Evolutionary conservation across 2,888 invertebrate species (phyloP).

Genomic region (Adelphocoris suturalis): DNA sequence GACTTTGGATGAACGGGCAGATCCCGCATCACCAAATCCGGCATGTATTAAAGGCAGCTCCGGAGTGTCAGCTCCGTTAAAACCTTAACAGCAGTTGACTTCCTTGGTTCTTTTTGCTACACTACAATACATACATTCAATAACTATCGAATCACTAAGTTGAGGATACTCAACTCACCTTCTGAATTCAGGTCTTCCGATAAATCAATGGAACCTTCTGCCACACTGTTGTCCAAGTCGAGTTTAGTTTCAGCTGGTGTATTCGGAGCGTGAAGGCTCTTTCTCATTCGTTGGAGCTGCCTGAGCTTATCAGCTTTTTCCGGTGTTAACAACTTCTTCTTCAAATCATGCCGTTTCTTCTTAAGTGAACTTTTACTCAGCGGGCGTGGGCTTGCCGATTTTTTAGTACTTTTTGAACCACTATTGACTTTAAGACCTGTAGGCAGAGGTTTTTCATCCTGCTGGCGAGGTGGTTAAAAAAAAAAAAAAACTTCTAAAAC

Average conservation of each 20-base stretch:
- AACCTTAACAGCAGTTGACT: too few relatives aligned
- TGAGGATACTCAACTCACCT: not conserved
- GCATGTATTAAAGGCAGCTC: too few relatives aligned
- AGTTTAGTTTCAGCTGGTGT: not conserved
- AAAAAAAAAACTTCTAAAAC: too few relatives aligned
- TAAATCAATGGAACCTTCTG: not conserved
- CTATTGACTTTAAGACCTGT: not conserved
- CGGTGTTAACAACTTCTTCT: conserved; percentile 37
- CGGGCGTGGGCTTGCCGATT: conserved; percentile 19
- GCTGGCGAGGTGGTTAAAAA: not conserved
- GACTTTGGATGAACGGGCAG: too few relatives aligned
- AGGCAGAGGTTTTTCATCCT: not conserved
- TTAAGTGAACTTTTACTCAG: not conserved
- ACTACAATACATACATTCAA: too few relatives aligned
- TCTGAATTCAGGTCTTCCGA: not conserved
- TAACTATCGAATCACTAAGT: too few relatives aligned
- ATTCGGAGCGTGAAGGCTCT: not conserved
- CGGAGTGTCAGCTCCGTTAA: too few relatives aligned
- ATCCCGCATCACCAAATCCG: too few relatives aligned
- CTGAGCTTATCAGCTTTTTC: conserved; percentile 4
- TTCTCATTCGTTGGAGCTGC: not conserved
- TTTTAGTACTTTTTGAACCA: not conserved
- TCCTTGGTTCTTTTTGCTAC: too few relatives aligned
- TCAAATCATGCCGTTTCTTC: conserved; percentile 12
- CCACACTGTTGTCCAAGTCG: not conserved